phyloP scores from a whole-genome alignment of 2,113 vertebrate species.

The Oryzias melastigma region DNA sequence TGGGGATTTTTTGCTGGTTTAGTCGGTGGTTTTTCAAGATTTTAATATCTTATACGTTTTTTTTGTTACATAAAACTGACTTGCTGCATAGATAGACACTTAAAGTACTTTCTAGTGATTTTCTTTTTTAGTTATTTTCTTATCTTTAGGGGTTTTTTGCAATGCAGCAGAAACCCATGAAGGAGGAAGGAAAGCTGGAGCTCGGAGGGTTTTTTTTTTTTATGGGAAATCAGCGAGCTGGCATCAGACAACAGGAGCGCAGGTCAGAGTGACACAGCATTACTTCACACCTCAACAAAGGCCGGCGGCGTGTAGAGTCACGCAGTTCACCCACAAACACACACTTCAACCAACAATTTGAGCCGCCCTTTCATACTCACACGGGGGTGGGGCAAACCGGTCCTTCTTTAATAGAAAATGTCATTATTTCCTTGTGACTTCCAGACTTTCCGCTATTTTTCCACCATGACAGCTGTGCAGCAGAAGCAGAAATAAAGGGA shows the following conservation, averaged over 20 bases:
- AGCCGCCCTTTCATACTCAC: slow-evolving; percentile 10
- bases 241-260: slow-evolving; percentile 29
- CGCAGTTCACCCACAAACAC: slow-evolving; percentile 43
- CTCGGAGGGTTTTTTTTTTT: slow-evolving; percentile 3
- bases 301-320: slow-evolving; percentile 54
- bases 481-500: slow-evolving; percentile 40
- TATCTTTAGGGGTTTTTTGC: neutral
- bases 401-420: slow-evolving; percentile 55
- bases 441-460: slow-evolving; percentile 42
- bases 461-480: slow-evolving; percentile 28
- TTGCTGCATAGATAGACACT: too few relatives aligned
- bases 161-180: slow-evolving; percentile 14
- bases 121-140: too few relatives aligned
- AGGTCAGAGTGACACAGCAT: slow-evolving; percentile 45
- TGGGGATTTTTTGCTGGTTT: too few relatives aligned
- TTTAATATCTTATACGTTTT: too few relatives aligned
- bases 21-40: too few relatives aligned
- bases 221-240: slow-evolving; percentile 44
- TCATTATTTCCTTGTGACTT: slow-evolving; percentile 47
- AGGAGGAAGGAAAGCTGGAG: slow-evolving; percentile 22
- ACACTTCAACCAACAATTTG: slow-evolving; percentile 16
- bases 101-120: too few relatives aligned
- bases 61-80: too few relatives aligned
- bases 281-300: slow-evolving; percentile 64
- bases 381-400: slow-evolving; percentile 13